phyloP scores from a whole-genome alignment of 2,113 vertebrate genomes.

The Emydura subglobosa region DNA sequence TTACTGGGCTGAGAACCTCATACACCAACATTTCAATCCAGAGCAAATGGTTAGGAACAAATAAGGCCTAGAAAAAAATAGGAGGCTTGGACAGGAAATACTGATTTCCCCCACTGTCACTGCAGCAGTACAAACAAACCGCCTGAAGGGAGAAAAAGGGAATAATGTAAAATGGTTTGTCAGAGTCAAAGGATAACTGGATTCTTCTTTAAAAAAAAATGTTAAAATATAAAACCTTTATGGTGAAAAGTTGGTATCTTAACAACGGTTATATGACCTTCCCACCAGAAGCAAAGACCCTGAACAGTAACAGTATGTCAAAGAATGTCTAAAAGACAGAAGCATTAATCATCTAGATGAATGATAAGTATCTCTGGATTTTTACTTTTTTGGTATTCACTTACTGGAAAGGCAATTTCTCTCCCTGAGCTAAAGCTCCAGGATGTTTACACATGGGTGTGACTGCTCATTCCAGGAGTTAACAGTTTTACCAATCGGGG shows the following conservation, averaged over 20 bases:
- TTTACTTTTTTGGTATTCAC: neutral
- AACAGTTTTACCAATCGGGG: neutral
- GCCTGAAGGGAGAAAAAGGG: neutral
- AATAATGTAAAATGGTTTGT: rapidly evolving
- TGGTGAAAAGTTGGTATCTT: neutral
- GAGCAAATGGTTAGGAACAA: neutral
- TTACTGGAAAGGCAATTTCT: neutral
- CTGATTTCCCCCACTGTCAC: neutral
- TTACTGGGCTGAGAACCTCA: neutral
- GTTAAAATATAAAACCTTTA: neutral
- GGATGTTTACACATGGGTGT: neutral
- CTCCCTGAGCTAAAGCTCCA: neutral
- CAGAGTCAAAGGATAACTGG: neutral
- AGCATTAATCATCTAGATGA: neutral
- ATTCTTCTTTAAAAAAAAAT: neutral
- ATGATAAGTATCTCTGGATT: neutral
- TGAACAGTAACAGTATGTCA: neutral
- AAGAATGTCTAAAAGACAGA: conserved; percentile 15
- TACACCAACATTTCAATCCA: neutral
- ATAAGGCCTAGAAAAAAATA: neutral
- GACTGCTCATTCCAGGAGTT: neutral
- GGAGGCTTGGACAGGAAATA: neutral
- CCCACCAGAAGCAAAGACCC: conserved; percentile 37
- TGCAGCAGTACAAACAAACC: rapidly evolving
- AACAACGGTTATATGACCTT: conserved; percentile 8